Evolutionary conservation across 2,113 vertebrate genomes (phyloP).

Genomic region (Vulpes ferrilata): DNA sequence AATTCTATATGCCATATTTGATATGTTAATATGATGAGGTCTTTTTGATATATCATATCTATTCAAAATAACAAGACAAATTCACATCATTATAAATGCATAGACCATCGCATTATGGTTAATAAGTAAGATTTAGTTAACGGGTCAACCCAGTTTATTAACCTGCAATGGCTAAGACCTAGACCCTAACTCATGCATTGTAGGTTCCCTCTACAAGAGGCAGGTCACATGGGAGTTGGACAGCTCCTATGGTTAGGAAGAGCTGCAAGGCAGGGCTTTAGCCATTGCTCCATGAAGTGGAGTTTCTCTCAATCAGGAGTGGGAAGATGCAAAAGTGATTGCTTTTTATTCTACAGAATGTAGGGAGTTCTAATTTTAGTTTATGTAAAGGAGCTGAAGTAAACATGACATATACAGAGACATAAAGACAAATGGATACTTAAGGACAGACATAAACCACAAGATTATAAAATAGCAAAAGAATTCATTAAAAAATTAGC

Average conservation of each 20-base stretch:
- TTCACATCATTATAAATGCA: neutral
- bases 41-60: neutral
- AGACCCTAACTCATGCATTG: neutral
- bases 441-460: neutral
- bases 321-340: neutral
- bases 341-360: neutral
- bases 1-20: neutral
- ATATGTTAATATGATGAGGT: neutral
- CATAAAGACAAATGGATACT: neutral
- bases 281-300: neutral
- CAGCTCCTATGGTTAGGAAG: neutral
- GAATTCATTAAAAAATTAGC: neutral
- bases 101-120: neutral
- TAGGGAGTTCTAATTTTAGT: neutral
- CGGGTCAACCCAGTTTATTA: neutral
- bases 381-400: neutral
- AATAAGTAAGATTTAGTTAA: neutral
- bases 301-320: neutral
- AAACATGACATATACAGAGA: neutral
- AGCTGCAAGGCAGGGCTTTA: neutral
- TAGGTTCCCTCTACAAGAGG: neutral
- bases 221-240: neutral
- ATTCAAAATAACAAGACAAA: neutral
- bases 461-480: conserved; percentile 36
- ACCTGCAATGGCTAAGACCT: neutral